Base-by-base conservation (phyloP, 2,113 vertebrate genomes). In the Ceuthmochares aereus region DNA sequence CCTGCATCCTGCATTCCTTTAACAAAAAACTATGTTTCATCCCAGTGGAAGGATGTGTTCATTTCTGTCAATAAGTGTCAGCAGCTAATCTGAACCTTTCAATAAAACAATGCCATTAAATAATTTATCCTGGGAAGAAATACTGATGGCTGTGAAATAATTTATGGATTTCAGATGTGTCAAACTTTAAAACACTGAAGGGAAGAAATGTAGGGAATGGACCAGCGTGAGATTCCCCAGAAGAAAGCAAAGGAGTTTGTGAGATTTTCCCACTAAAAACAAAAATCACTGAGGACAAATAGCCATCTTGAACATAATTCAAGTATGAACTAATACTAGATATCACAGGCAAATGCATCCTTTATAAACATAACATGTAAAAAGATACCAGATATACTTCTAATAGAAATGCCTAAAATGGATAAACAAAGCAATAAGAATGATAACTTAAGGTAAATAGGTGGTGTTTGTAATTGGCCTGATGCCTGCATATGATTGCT, bases 31-130 rank as follows among this genome's bases (percentile, higher is more conserved):
- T 94, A 97, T 87, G 70, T 67, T 97, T 97, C 95, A 94, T 97
- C 93, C 95, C 95, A 93, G 84, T 55, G 67, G 97, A 93, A 90
- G 67, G 78, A 91, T 42, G 66, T 95, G 91, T 96, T 98, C 97
- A 94, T 96, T 94, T 76, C 89, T 97, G 96, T 97, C 97, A 93
- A 95, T 98, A 98, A 95, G 78, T 97, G 95, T 97, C 97, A 97
- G 94, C 86, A 94, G 90, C 92, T 97, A 97, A 97, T 97, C 97
- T 95, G 96, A 98, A 97, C 67, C 85, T 96, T 97, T 98, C 96
- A 96, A 96, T 97, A 97, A 98, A 98, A 98, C 94, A 98, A 97
- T 96, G 80, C 67, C 84, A 94, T 96, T 97, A 97, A 98, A 98
- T 98, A 97, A 98, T 98, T 98, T 98, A 98, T 95, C 96, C 94